Conservation (phyloP, 1,140 invertebrate genomes). For the Protaetia brevitarsis region DNA sequence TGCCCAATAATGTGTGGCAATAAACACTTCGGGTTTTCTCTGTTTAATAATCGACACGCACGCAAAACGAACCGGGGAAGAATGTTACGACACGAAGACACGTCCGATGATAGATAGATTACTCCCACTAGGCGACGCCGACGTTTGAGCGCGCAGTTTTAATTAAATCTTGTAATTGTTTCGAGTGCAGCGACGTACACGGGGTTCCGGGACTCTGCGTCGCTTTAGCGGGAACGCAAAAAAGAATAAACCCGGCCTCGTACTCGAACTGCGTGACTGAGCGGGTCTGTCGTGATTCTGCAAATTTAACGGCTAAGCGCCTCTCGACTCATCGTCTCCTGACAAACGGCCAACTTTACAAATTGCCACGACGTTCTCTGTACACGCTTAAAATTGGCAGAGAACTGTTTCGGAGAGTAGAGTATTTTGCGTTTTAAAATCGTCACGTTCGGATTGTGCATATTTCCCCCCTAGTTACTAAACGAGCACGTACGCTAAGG, state of each 20-base stretch:
- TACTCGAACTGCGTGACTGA: slow-evolving; percentile 44
- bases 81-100: slow-evolving; percentile 43
- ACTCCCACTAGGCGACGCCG: slow-evolving; percentile 46
- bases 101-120: slow-evolving; percentile 47
- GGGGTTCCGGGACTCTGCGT: slow-evolving; percentile 11
- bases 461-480: too few relatives aligned
- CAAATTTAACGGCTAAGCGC: slow-evolving; percentile 42
- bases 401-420: neutral
- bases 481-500: neutral
- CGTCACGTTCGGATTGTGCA: neutral
- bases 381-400: slow-evolving; percentile 1
- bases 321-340: neutral
- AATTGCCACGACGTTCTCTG: neutral
- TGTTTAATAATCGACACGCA: neutral
- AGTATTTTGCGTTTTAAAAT: slow-evolving; percentile 13
- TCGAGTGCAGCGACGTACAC: slow-evolving; percentile 34
- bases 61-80: slow-evolving; percentile 43
- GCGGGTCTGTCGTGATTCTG: slow-evolving; percentile 44
- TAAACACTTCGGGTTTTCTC: neutral
- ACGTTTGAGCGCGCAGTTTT: slow-evolving; percentile 46
- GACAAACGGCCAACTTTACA: neutral
- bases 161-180: slow-evolving; percentile 51
- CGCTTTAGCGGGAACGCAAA: slow-evolving; percentile 6
- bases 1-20: too few relatives aligned
- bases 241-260: slow-evolving; percentile 34